Base-by-base conservation (phyloP, 2,113 vertebrate species). In the Oxyruncus cristatus region DNA sequence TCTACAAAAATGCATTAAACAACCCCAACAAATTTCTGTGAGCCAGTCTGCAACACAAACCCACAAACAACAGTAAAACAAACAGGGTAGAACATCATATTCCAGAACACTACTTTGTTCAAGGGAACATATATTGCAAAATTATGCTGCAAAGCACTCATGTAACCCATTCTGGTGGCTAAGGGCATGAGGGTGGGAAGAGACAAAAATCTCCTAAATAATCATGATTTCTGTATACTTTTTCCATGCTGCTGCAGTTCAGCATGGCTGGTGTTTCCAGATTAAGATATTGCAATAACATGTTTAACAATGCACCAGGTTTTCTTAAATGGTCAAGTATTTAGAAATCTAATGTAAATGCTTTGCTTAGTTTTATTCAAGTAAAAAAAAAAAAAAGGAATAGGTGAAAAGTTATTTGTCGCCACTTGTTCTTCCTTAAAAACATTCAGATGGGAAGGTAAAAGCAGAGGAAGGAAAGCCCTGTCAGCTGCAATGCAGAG, bases 401-500 rank as follows among this genome's bases (percentile, higher is more conserved):
- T 0, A 55, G 33, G 56, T 63, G 11, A 47, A 27, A 73, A 82
- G 11, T 49, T 73, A 46, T 26, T 67, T 53, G 14, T 59, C 20
- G 44, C 58, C 32, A 37, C 4, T 53, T 67, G 70, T 62, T 42
- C 32, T 77, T 74, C 44, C 37, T 83, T 32, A 16, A 46, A 81
- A 71, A 18, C 4, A 61, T 39, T n/a, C 5, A 2, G 44, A 41
- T 50, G 59, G 53, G 78, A 84, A 96, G 44, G 74, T 70, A 44
- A 94, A 93, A 66, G 49, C 82, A 88, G 73, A 96, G 42, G 82
- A 68, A 90, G 82, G 88, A 47, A 94, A 95, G 58, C 42, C 67
- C 76, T 94, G 87, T 88, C 80, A 96, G 95, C 98, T 97, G 97
- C 96, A 97, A 85, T 97, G 97, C 97, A 98, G 97, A 96, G 89